Conservation (phyloP, 2,888 invertebrate species). For the Acanthosepion lycidas region DNA sequence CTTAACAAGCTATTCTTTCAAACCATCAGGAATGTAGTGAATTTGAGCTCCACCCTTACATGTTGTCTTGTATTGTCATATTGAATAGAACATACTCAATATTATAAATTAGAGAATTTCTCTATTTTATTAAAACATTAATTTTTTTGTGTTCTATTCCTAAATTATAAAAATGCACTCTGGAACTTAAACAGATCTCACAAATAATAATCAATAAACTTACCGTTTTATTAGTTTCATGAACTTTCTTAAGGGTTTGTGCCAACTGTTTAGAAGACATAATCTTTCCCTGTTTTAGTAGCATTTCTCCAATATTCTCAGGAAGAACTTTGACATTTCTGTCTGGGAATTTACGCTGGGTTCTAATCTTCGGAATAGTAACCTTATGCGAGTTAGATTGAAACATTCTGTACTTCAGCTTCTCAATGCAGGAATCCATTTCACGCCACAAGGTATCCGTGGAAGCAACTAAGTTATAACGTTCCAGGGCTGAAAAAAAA, state of each 20-base stretch:
- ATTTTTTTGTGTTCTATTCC: too few species aligned
- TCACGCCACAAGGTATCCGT: background rate
- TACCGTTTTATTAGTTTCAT: background rate
- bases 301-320: slow-evolving; percentile 42
- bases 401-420: slow-evolving; percentile 25
- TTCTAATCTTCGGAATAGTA: background rate
- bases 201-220: background rate
- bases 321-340: background rate
- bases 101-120: too few species aligned
- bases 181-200: background rate
- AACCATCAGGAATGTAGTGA: too few species aligned
- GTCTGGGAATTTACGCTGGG: background rate
- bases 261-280: background rate
- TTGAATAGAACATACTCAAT: too few species aligned
- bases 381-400: background rate
- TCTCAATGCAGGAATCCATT: background rate
- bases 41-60: too few species aligned
- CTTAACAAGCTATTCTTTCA: too few species aligned
- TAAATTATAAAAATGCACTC: background rate
- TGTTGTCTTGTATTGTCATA: too few species aligned
- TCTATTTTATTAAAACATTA: too few species aligned
- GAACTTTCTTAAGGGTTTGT: background rate
- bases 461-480: background rate
- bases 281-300: background rate
- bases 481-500: slow-evolving; percentile 43